Conservation (phyloP, 2,797 vertebrate genomes). For the Chaetophractus vellerosus region DNA sequence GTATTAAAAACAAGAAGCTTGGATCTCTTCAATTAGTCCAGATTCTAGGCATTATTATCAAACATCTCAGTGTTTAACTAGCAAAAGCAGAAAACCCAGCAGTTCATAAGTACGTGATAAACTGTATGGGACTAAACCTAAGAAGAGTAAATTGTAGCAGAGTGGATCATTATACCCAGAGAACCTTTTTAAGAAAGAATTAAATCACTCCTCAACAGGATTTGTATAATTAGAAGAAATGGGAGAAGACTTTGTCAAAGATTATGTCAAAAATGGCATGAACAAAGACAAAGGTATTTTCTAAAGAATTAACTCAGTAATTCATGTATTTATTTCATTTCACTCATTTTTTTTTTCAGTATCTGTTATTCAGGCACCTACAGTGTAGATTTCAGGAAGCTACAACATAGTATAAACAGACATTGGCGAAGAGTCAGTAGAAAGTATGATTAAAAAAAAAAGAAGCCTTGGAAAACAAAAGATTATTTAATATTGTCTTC, state of each 20-base stretch:
- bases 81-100: background rate
- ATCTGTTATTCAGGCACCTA: background rate
- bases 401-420: background rate
- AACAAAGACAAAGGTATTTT: background rate
- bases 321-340: background rate
- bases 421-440: background rate
- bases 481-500: background rate
- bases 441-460: background rate
- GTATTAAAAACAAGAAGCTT: background rate
- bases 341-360: background rate
- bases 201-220: background rate
- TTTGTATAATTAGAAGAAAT: slow-evolving; percentile 41
- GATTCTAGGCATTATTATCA: background rate
- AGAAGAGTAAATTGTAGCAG: background rate
- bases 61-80: background rate
- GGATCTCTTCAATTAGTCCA: background rate
- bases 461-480: background rate
- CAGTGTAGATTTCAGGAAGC: background rate
- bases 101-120: background rate
- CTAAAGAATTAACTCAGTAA: background rate
- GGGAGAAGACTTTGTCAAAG: background rate
- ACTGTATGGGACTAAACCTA: background rate
- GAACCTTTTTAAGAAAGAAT: background rate
- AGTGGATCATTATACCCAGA: background rate
- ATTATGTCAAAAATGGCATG: background rate